A percentile compares a stretch with the other conserved stretches of the same genome.
Evolutionary conservation across 1,140 invertebrate genomes (phyloP).

Genomic region (Cecropterus lyciades): DNA sequence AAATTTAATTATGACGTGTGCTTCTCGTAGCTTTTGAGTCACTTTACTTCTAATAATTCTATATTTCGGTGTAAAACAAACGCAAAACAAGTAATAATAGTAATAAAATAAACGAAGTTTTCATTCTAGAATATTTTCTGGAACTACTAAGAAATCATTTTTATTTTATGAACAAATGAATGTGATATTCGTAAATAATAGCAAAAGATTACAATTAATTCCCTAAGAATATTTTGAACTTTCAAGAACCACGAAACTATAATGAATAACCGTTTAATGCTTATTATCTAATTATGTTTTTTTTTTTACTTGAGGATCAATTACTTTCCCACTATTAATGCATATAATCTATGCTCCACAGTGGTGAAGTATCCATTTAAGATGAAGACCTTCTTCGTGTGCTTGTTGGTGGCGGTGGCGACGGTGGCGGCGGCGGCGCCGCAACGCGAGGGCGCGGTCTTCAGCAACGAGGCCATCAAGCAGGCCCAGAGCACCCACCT

Average conservation of each 20-base stretch:
- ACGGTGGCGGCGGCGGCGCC: conserved; percentile 85
- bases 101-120: too few relatives aligned
- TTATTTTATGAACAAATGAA: too few relatives aligned
- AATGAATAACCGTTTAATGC: too few relatives aligned
- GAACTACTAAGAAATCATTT: too few relatives aligned
- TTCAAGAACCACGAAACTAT: too few relatives aligned
- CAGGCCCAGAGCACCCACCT: conserved; percentile 93
- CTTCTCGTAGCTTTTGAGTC: conserved; percentile 14
- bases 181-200: too few relatives aligned
- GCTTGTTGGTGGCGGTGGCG: conserved; percentile 81
- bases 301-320: too few relatives aligned
- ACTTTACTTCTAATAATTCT: background rate
- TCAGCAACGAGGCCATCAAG: conserved; percentile 93
- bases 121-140: too few relatives aligned
- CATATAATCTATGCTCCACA: background rate
- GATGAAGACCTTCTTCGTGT: conserved; percentile 75
- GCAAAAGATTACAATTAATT: too few relatives aligned
- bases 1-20: conserved; percentile 40
- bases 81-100: background rate
- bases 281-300: too few relatives aligned
- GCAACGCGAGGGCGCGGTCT: conserved; percentile 91
- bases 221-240: too few relatives aligned
- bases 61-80: background rate
- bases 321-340: too few relatives aligned
- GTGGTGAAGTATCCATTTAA: conserved; percentile 16